Percentiles rank a stretch among this genome's conserved stretches.
Conservation (phyloP, 2,113 vertebrate species). For the Ceuthmochares aereus region DNA sequence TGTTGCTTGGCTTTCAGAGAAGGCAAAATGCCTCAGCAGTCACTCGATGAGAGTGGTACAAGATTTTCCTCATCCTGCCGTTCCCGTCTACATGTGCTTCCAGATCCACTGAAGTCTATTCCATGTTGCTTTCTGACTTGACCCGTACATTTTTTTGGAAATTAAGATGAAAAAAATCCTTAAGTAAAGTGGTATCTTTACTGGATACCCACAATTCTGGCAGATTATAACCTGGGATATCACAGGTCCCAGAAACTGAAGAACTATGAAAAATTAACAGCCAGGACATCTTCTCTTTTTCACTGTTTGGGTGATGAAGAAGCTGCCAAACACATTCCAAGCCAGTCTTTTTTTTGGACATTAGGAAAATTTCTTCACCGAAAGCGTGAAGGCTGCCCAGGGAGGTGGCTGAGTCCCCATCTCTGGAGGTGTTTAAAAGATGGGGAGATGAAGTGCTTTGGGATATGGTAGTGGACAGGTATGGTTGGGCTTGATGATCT, state of each 20-base stretch:
- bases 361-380: too few relatives aligned
- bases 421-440: too few relatives aligned
- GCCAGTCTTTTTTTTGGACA: neutral
- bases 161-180: neutral
- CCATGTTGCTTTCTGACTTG: neutral
- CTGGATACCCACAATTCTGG: neutral
- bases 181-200: neutral
- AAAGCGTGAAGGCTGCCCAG: too few relatives aligned
- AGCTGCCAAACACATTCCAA: neutral
- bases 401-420: too few relatives aligned
- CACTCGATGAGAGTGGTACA: neutral
- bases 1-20: fast-evolving
- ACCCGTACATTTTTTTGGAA: neutral
- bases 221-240: neutral
- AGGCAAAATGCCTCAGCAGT: neutral
- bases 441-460: too few relatives aligned
- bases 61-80: neutral
- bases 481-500: too few relatives aligned
- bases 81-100: neutral
- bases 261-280: neutral
- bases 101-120: neutral
- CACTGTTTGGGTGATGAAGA: neutral
- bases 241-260: neutral
- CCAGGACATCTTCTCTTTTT: neutral
- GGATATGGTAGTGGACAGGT: too few relatives aligned